Conservation (phyloP, 2,888 invertebrate species). For the Cantharis flavilabris region DNA sequence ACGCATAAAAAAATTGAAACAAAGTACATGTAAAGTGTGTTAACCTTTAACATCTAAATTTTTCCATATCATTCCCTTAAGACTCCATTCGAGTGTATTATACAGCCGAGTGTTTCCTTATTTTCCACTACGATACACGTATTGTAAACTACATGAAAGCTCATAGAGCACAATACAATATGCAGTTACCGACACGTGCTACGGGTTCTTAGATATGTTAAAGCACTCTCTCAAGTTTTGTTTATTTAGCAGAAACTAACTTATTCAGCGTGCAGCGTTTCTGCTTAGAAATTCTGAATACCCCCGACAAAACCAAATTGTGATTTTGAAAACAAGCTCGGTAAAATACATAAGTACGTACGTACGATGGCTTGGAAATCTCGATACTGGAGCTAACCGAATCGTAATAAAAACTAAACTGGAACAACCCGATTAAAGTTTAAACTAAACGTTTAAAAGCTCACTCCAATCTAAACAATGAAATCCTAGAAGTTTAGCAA, state of each 20-base stretch:
- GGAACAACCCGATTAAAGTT: neutral
- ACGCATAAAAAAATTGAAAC: neutral
- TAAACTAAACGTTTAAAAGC: neutral
- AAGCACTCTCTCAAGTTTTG: conserved; percentile 5
- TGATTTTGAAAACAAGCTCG: neutral
- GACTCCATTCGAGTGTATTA: conserved; percentile 2
- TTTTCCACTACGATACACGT: conserved; percentile 13
- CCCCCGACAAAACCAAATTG: neutral
- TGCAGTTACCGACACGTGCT: conserved; percentile 15
- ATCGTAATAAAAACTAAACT: neutral
- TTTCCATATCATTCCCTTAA: neutral
- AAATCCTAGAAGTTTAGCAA: neutral
- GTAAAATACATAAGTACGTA: neutral
- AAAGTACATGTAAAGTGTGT: neutral
- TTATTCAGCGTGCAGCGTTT: conserved; percentile 1
- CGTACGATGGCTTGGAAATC: neutral
- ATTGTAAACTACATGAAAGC: conserved; percentile 13
- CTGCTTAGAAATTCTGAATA: neutral
- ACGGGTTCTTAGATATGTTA: conserved; percentile 5
- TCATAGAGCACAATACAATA: conserved; percentile 10
- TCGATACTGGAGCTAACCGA: neutral
- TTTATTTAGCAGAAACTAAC: conserved; percentile 9
- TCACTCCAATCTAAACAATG: neutral
- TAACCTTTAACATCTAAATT: neutral
- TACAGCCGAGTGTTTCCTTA: conserved; percentile 4